phyloP scores from a whole-genome alignment of 2,888 invertebrate genomes.

The Phaedon cochleariae region DNA sequence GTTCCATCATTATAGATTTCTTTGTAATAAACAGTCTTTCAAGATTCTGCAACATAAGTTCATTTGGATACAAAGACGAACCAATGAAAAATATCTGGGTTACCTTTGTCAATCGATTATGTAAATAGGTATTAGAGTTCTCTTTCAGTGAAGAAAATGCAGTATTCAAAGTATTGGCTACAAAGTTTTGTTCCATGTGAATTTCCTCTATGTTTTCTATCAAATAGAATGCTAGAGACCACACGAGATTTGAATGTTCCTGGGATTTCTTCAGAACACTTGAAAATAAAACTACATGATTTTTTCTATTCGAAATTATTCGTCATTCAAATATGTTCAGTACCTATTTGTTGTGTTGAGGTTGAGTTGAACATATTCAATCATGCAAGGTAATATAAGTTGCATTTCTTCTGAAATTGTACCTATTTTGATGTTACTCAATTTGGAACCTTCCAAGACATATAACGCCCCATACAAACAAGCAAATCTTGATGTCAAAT shows the following conservation, averaged over 20 bases:
- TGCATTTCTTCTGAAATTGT: constrained; percentile 64
- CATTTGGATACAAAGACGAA: constrained; percentile 13
- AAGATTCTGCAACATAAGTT: constrained; percentile 66
- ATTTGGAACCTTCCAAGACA: constrained; percentile 68
- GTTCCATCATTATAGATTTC: constrained; percentile 63
- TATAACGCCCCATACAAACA: constrained; percentile 74
- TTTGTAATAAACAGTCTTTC: constrained; percentile 73
- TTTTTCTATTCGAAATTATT: neutral
- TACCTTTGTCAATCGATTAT: constrained; percentile 55
- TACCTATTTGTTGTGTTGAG: constrained; percentile 60
- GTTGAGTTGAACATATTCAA: constrained; percentile 66
- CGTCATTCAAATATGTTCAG: constrained; percentile 16
- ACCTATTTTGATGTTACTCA: constrained; percentile 62
- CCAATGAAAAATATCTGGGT: constrained; percentile 2
- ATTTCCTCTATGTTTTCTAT: constrained; percentile 76
- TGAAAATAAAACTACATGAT: constrained; percentile 37
- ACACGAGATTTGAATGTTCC: constrained; percentile 74
- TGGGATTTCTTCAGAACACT: constrained; percentile 61
- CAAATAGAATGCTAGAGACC: constrained; percentile 79
- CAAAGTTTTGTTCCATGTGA: constrained; percentile 68
- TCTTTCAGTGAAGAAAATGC: constrained; percentile 54
- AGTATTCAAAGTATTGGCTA: constrained; percentile 67
- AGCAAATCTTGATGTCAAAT: constrained; percentile 69
- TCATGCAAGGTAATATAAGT: constrained; percentile 63
- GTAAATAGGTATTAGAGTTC: constrained; percentile 26